Conservation (phyloP, 2,888 invertebrate species). For the Camptogramma bilineatum region DNA sequence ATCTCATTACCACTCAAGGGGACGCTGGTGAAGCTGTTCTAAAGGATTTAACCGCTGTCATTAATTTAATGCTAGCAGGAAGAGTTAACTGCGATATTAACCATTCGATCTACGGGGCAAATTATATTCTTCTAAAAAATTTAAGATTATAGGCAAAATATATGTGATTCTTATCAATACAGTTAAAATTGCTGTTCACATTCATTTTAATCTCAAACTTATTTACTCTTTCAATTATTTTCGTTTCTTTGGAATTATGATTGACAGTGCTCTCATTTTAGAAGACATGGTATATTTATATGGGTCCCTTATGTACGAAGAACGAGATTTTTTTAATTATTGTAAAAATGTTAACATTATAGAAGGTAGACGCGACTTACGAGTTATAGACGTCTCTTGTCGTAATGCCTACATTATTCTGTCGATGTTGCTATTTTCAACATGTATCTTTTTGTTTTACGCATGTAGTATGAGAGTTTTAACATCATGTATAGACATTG, state of each 20-base stretch:
- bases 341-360: not conserved
- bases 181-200: no score
- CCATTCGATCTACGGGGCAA: not conserved
- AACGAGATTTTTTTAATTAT: not conserved
- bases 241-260: no score
- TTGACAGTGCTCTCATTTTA: no score
- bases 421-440: not conserved
- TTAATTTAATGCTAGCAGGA: not conserved
- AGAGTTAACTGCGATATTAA: no score
- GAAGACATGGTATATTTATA: not conserved
- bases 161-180: no score
- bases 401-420: not conserved
- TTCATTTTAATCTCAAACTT: no score
- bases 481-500: not conserved
- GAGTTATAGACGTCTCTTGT: not conserved
- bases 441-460: not conserved
- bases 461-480: not conserved
- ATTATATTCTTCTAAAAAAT: no score
- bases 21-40: no score
- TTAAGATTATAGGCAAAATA: no score
- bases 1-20: no score
- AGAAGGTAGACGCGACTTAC: not conserved
- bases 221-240: no score
- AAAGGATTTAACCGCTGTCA: no score
- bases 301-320: not conserved